Base-by-base conservation (phyloP, 2,797 vertebrate genomes). In the Cyprinella venusta region DNA sequence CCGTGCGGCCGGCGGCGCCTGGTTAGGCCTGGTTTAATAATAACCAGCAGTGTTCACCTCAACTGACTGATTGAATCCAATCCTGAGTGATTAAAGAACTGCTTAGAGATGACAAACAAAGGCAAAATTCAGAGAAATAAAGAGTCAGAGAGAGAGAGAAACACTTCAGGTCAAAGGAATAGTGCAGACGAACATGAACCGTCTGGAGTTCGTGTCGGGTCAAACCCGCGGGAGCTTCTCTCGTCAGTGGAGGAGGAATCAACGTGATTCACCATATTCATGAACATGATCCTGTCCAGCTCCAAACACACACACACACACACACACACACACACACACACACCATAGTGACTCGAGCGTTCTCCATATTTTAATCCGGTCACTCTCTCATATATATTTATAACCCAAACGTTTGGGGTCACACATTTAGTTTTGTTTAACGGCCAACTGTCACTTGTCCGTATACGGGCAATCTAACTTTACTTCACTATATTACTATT, bases 91-190 rank as follows among this genome's bases (percentile, higher is more conserved):
- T 50, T 38, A n/a, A 50, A 64, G 26, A 84, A 67, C 40, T 30
- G 72, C 77, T 74, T 64, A 76, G 68, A 75, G 84, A 87, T 90
- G 90, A 88, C 85, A 89, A 90, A 82, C 45, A 70, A 77, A 52
- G 36, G 13, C 36, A 15, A 63, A 72, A 72, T 12, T 50, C 79
- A 88, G 54, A 61, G 45, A 86, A 84, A 38, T 33, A 52, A 84
- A 80, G 15, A 78, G 33, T 70, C 42, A 30, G 63, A n/a, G n/a
- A n/a, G n/a, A 67, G 40, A 16, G 36, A 83, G 54, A 76, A 52
- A 64, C 83, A 63, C 33, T 13, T 18, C 63, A 52, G 76, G 56
- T 74, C 78, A 56, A 78, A 26, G 24, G 52, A 68, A 40, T 40
- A 75, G 59, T 74, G 71, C 59, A 74, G 33, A 19, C 42, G 6